phyloP scores from a whole-genome alignment of 37 sponge, comb jelly and placozoan genomes.

The Chondrosia reniformis region DNA sequence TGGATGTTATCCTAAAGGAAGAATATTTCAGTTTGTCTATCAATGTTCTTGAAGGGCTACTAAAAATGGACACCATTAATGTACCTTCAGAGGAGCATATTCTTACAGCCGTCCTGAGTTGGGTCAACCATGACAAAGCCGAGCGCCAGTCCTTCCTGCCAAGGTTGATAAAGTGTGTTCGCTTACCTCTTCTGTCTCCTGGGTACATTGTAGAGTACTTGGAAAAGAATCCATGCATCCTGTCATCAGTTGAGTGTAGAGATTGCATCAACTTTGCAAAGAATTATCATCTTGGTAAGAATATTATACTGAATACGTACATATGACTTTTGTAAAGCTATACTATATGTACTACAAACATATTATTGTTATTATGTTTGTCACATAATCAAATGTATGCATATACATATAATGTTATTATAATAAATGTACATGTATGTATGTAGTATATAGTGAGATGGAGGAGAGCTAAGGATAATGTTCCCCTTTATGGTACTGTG shows the following conservation, averaged over 20 bases:
- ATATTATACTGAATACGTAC: background rate
- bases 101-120: constrained; percentile 47
- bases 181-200: constrained; percentile 78
- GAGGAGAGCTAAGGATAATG: too few species aligned
- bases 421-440: too few species aligned
- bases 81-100: constrained; percentile 72
- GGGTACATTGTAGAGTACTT: constrained; percentile 58
- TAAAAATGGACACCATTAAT: constrained; percentile 72
- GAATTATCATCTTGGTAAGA: constrained; percentile 69
- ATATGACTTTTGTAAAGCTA: background rate
- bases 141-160: constrained; percentile 29
- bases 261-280: constrained; percentile 86
- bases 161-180: constrained; percentile 45
- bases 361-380: too few species aligned
- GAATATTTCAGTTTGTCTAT: constrained; percentile 51
- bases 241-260: constrained; percentile 57
- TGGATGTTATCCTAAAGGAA: constrained; percentile 77
- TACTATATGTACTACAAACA: too few species aligned
- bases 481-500: too few species aligned
- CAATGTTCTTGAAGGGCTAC: constrained; percentile 46
- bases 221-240: constrained; percentile 62
- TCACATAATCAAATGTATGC: too few species aligned
- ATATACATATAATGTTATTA: too few species aligned
- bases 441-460: too few species aligned
- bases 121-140: constrained; percentile 56